A percentile compares a stretch with the other conserved stretches of the same genome.
These are phyloP conservation scores for Lepidocyrtoides sp. DNA, from an alignment of 2,888 invertebrate genomes.

Conservation along the genomic window DNA sequence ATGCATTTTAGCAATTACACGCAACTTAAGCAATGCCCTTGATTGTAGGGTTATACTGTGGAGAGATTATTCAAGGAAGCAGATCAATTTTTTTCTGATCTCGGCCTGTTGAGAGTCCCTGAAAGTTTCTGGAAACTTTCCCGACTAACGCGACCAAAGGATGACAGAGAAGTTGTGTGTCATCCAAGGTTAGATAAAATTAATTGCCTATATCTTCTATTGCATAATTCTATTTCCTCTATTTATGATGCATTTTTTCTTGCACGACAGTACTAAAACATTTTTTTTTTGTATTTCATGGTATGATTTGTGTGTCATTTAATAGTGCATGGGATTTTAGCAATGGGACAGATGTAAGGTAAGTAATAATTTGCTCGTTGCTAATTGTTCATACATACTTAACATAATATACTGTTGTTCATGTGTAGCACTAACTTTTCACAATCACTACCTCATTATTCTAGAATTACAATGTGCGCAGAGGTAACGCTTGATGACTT, in stretches of 20 bases:
- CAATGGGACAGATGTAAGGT: slow-evolving; percentile 87
- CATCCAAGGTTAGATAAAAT: slow-evolving; percentile 87
- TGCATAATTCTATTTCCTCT: neutral
- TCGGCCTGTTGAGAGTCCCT: slow-evolving; percentile 93
- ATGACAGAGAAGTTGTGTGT: slow-evolving; percentile 90
- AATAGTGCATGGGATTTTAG: slow-evolving; percentile 94
- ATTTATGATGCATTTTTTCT: neutral
- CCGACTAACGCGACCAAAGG: slow-evolving; percentile 92
- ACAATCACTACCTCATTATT: neutral
- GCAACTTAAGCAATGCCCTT: neutral
- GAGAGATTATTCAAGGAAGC: slow-evolving; percentile 92
- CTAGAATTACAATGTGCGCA: slow-evolving; percentile 89
- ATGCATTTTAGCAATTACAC: neutral
- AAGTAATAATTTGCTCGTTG: neutral
- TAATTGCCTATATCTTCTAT: neutral
- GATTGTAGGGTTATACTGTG: slow-evolving; percentile 86
- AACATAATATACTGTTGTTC: neutral
- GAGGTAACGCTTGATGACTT: slow-evolving; percentile 93
- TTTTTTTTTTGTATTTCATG: neutral
- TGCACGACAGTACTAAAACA: neutral
- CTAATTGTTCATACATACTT: neutral
- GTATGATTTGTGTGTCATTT: neutral
- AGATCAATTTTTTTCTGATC: slow-evolving; percentile 93
- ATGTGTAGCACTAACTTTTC: too few species aligned
- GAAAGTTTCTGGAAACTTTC: slow-evolving; percentile 95